Base-by-base conservation (phyloP, 2,888 invertebrate genomes). In the Leucozona laternaria region DNA sequence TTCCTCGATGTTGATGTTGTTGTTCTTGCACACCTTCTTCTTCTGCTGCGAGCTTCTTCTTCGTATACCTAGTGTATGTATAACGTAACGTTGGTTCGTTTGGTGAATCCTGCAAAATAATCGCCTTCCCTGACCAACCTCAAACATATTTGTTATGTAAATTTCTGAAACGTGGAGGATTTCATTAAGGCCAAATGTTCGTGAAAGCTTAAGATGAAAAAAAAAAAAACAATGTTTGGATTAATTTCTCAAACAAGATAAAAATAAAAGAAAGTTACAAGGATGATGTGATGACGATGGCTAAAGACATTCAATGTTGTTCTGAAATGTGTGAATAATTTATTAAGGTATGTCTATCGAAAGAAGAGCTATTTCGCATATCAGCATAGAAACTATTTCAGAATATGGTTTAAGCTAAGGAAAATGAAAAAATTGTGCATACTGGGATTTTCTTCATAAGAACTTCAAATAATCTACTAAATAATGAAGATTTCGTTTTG, bases 41-140 rank as follows among this genome's bases (percentile, higher is more conserved):
- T n/a, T 17, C 34, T n/a, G n/a, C n/a, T 37, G 7, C 8, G 15
- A 20, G 17, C 53, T 73, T 72, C 48, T 48, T 72, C 53, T 43
- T 40, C 11, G 13, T 13, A 34, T 34, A 10, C 20, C 22, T 11
- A 28, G 17, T 17, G 31, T 37, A 13, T 4, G 20, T 48, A 37
- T 48, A 20, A 20, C 20, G 57, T 55, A 37, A 37, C 22, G 62
- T 48, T 50, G 53, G 55, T 70, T 84, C 58, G 55, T 70, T 84
- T 53, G 17, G 37, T 68, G 43, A 40, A 55, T 77, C 20, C 50
- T 50, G 22, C 10, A n/a, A 50, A 37, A 34, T 25, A 11, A 68
- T 64, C 43, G n/a, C 13, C 73, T 75, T 71, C 78, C 78, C 73
- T 86, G 86, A 86, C 86, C 86, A 86, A 37, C 82, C 86, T 79